These are phyloP conservation scores for Pollenia griseotomentosa DNA, from an alignment of 2,888 invertebrate species.

Conservation along the genomic window DNA sequence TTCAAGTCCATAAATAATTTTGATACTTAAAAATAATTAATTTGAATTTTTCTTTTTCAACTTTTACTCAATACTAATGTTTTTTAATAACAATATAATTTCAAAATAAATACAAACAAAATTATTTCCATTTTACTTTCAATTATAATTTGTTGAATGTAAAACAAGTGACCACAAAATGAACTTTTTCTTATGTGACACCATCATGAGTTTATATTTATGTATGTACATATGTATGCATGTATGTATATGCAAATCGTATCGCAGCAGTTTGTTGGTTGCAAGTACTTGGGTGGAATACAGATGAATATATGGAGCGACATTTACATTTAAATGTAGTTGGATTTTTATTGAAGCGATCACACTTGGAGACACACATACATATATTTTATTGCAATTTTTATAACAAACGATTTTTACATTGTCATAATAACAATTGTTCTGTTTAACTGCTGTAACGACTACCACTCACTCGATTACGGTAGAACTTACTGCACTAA, in stretches of 20 bases:
- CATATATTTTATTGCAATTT: neutral
- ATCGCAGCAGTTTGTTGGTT: slow-evolving; percentile 15
- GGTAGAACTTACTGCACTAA: slow-evolving; percentile 12
- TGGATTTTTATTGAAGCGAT: slow-evolving; percentile 36
- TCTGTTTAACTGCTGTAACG: slow-evolving; percentile 36
- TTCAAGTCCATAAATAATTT: no score
- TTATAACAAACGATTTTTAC: slow-evolving; percentile 22
- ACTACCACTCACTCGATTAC: slow-evolving; percentile 13
- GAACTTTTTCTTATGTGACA: neutral
- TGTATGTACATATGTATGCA: neutral
- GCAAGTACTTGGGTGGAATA: neutral
- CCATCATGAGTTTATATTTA: no score
- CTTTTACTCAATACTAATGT: neutral
- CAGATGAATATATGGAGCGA: slow-evolving; percentile 9
- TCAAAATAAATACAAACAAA: slow-evolving; percentile 4
- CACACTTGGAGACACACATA: slow-evolving; percentile 30
- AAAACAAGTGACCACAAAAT: slow-evolving; percentile 34
- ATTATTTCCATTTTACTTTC: slow-evolving; percentile 9
- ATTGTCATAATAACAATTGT: slow-evolving; percentile 49
- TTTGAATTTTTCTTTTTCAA: neutral
- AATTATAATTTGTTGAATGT: slow-evolving; percentile 4
- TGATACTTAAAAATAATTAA: no score
- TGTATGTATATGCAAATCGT: slow-evolving; percentile 13
- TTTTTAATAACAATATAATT: neutral
- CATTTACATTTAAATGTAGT: slow-evolving; percentile 46